A percentile compares a stretch with the other conserved stretches of the same genome.
These are phyloP conservation scores for Syrphus vitripennis DNA, from an alignment of 2,888 invertebrate genomes.

Conservation along the genomic window DNA sequence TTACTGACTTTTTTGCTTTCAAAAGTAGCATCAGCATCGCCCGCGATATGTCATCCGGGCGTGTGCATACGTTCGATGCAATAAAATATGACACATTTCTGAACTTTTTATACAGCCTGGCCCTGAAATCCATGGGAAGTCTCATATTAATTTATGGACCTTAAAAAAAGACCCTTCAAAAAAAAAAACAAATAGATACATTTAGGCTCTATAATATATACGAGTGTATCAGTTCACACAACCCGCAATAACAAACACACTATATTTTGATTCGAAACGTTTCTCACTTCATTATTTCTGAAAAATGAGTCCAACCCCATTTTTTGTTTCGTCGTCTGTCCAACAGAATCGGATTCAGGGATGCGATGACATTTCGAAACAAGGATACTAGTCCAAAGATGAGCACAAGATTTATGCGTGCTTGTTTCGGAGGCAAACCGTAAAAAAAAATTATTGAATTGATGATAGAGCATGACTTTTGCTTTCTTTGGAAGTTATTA, in stretches of 20 bases:
- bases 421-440: constrained; percentile 6
- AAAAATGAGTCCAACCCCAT: constrained; percentile 40
- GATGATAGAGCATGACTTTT: constrained; percentile 64
- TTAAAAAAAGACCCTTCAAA: constrained; percentile 58
- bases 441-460: constrained; percentile 26
- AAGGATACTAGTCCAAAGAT: constrained; percentile 60
- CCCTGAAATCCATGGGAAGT: constrained; percentile 26
- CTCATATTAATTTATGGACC: constrained; percentile 65
- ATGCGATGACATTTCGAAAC: constrained; percentile 57
- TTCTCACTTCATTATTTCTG: constrained; percentile 70
- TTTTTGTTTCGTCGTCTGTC: neutral
- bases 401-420: constrained; percentile 60
- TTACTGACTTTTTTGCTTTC: neutral
- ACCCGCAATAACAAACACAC: constrained; percentile 56
- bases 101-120: constrained; percentile 34
- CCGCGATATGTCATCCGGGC: constrained; percentile 60
- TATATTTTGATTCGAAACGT: constrained; percentile 67
- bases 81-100: constrained; percentile 67
- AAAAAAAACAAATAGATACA: constrained; percentile 14
- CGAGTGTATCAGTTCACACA: neutral
- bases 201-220: neutral
- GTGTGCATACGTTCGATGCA: constrained; percentile 68
- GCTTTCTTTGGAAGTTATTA: constrained; percentile 66
- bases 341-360: constrained; percentile 30
- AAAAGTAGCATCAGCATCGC: constrained; percentile 48